These are phyloP conservation scores for Stenodera caucasica DNA, from an alignment of 2,888 invertebrate genomes.

Conservation along the genomic window DNA sequence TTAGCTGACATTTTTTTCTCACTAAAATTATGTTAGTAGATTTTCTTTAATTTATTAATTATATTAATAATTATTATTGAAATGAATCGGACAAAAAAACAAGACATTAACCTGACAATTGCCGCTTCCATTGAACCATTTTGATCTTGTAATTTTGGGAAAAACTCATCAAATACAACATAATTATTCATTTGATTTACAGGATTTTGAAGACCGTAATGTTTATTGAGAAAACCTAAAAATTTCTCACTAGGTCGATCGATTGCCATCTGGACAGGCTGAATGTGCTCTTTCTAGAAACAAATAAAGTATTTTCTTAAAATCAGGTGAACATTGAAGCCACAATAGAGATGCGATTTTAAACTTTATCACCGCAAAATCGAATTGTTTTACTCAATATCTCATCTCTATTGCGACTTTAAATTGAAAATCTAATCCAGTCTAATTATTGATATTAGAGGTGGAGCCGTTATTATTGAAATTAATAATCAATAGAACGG, in stretches of 20 bases:
- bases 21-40: conserved; percentile 31
- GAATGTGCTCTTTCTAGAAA: conserved; percentile 68
- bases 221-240: conserved; percentile 79
- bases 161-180: conserved; percentile 83
- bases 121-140: conserved; percentile 21
- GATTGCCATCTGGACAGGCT: conserved; percentile 78
- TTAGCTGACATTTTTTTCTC: conserved; percentile 47
- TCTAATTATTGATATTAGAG: too few species aligned
- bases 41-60: too few species aligned
- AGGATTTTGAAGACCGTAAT: conserved; percentile 68
- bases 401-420: too few species aligned
- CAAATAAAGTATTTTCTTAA: conserved; percentile 14
- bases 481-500: neutral
- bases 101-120: conserved; percentile 33
- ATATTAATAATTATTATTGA: neutral
- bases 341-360: too few species aligned
- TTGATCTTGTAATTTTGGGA: conserved; percentile 49
- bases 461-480: too few species aligned
- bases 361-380: too few species aligned
- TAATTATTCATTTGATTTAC: conserved; percentile 87
- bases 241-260: conserved; percentile 93
- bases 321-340: too few species aligned
- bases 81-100: conserved; percentile 2
- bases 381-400: too few species aligned
- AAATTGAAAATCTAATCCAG: too few species aligned